Percentiles rank a stretch among this genome's conserved stretches.
Evolutionary conservation across 2,113 vertebrate genomes (phyloP).

Genomic region (Ctenodactylus gundi): DNA sequence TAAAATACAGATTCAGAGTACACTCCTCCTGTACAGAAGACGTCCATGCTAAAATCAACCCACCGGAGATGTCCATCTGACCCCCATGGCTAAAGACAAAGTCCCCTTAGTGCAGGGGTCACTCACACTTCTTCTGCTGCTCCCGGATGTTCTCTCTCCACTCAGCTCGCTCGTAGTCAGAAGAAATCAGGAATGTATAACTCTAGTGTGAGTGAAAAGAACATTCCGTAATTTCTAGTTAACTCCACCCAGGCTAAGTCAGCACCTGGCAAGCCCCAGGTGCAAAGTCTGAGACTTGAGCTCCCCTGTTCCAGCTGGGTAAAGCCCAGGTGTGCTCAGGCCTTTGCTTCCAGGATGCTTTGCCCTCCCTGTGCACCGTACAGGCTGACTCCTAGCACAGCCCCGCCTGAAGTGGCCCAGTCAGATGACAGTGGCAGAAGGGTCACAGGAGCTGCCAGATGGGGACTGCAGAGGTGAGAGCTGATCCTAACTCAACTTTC

Average conservation of each 20-base stretch:
- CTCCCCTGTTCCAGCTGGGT: neutral
- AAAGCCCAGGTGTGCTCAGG: neutral
- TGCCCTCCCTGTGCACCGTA: neutral
- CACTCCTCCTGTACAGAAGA: no score
- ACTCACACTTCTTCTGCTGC: conserved; percentile 98
- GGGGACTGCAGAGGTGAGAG: neutral
- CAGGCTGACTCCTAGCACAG: neutral
- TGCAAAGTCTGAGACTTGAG: neutral
- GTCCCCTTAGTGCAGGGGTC: neutral
- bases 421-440: neutral
- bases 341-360: fast-evolving
- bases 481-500: neutral
- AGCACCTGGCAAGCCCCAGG: neutral
- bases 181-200: conserved; percentile 96
- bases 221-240: neutral
- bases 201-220: conserved; percentile 82
- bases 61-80: fast-evolving
- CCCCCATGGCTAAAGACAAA: fast-evolving
- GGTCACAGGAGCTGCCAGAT: neutral
- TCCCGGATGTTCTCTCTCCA: conserved; percentile 96
- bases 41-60: no score
- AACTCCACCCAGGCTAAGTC: fast-evolving
- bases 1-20: no score
- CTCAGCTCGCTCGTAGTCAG: conserved; percentile 96
- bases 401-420: neutral